Evolutionary conservation across 2,888 invertebrate genomes (phyloP).

Genomic region (Rhagophthalmus giganteus): DNA sequence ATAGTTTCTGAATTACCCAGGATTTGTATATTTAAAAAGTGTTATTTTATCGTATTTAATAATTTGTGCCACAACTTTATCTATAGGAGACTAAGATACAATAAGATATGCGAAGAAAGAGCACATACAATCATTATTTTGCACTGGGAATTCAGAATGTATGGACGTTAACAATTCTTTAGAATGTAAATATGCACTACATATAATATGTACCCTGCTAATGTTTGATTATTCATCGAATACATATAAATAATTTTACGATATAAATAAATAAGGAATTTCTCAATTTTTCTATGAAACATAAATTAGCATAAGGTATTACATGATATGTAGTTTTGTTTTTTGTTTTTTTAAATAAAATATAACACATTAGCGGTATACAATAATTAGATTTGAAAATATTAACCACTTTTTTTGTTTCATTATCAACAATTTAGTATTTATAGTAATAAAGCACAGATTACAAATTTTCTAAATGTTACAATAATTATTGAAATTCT

Average conservation of each 20-base stretch:
- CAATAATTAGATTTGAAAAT: constrained; percentile 13
- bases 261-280: not conserved
- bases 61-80: too few relatives aligned
- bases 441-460: constrained; percentile 19
- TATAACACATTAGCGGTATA: constrained; percentile 26
- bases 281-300: constrained; percentile 1
- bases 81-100: too few relatives aligned
- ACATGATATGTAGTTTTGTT: constrained; percentile 22
- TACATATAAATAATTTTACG: constrained; percentile 5
- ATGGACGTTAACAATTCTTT: constrained; percentile 42
- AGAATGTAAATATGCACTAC: constrained; percentile 44
- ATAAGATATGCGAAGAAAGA: too few relatives aligned
- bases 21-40: constrained; percentile 7
- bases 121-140: constrained; percentile 6
- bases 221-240: constrained; percentile 38
- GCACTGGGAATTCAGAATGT: constrained; percentile 41
- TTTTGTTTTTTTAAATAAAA: too few relatives aligned
- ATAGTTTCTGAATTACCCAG: constrained; percentile 45
- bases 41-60: not conserved
- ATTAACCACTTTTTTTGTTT: too few relatives aligned
- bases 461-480: constrained; percentile 3
- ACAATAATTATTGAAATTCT: constrained; percentile 5
- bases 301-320: constrained; percentile 18
- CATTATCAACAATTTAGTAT: constrained; percentile 1
- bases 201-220: constrained; percentile 50